Base-by-base conservation (phyloP, 2,113 vertebrate species). In the Cisticola juncidis region DNA sequence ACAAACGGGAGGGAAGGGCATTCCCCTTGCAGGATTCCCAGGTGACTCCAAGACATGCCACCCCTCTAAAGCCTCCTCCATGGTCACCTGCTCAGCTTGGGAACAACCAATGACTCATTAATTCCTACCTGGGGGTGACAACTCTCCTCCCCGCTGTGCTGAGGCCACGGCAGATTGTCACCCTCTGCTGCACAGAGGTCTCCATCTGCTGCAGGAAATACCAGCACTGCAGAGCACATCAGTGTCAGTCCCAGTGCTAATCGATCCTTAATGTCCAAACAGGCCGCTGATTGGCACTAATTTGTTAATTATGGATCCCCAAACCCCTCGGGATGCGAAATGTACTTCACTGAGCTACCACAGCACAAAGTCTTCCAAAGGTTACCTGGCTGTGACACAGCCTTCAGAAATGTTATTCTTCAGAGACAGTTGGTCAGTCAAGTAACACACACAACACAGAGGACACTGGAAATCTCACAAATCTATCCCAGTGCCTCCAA, bases 281-380 rank as follows among this genome's bases (percentile, higher is more conserved):
- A 74, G 62, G 44, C 56, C 64, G 64, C 36, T 88, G 90, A 96
- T 40, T 83, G 31, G 33, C 88, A 74, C 76, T 95, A 81, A 96
- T 92, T 92, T 71, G 56, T 90, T 93, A 73, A 71, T 80, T 90
- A 90, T 14, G 64, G 94, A 93, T 86, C 44, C 71, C 50, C 60
- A 83, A 74, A 83, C 29, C 95, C 90, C 70, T 86, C 10, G 69
- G 61, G 82, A 80, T 33, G 21, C 48, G 74, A 7, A 11, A 71
- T 68, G 51, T 26, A 81, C 47, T 82, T 88, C 8, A 14, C 28
- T 7, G 8, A 36, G 78, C 23, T 50, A 5, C 33, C 71, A 23
- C 31, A 77, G 42, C 42, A 58, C 23, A 21, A 82, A 70, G 82
- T 44, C 56, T 80, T 85, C 47, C 58, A 81, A 88, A 83, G 76